These are phyloP conservation scores for Morelia viridis DNA, from an alignment of 2,797 vertebrate species.

Conservation along the genomic window DNA sequence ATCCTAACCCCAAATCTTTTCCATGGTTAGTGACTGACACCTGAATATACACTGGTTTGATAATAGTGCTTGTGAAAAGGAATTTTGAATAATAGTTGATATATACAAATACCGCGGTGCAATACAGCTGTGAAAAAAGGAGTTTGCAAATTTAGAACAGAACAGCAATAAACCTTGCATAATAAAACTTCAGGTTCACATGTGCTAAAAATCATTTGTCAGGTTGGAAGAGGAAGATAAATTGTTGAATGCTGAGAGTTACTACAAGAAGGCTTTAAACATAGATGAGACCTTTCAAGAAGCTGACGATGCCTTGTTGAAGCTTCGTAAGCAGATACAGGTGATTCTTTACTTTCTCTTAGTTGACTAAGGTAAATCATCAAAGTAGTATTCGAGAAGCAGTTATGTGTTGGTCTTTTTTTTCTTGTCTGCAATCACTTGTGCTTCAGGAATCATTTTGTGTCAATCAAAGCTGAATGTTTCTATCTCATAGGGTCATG, in stretches of 20 bases:
- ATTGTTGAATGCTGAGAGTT: slow-evolving; percentile 89
- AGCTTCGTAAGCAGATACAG: slow-evolving; percentile 92
- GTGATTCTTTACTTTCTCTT: slow-evolving; percentile 88
- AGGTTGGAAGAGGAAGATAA: slow-evolving; percentile 96
- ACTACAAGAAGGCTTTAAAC: slow-evolving; percentile 89
- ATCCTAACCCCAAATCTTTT: not conserved
- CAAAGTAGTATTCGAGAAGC: not conserved
- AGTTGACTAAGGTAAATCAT: slow-evolving; percentile 18
- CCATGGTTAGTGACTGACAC: not conserved
- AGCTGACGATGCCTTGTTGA: slow-evolving; percentile 87
- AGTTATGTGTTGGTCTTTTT: slow-evolving; percentile 7
- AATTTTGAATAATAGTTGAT: not conserved
- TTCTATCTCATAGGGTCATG: not conserved
- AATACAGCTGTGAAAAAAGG: not conserved
- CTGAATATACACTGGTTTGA: not conserved
- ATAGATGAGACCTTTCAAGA: slow-evolving; percentile 88
- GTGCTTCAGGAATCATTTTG: slow-evolving; percentile 50
- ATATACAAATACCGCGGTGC: not conserved
- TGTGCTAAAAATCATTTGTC: not conserved
- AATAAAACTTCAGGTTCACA: not conserved
- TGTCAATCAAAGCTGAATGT: slow-evolving; percentile 49
- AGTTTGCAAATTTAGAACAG: not conserved
- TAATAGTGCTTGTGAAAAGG: not conserved
- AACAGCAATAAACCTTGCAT: not conserved
- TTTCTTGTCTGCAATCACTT: slow-evolving; percentile 44